Percentiles rank a stretch among this genome's conserved stretches.
phyloP scores from a whole-genome alignment of 2,888 invertebrate genomes.

The Lasioglossum figueresi region DNA sequence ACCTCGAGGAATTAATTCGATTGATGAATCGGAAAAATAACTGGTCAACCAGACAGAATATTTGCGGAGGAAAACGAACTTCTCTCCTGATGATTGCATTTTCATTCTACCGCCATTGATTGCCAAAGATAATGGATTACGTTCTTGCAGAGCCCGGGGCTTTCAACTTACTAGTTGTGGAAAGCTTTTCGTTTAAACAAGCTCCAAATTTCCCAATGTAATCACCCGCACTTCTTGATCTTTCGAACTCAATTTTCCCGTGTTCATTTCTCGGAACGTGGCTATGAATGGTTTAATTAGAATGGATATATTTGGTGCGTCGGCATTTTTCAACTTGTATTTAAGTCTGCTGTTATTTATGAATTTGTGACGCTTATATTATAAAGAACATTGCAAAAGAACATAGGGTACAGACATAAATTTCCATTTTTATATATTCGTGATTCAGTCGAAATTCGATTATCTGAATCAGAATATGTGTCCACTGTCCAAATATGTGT shows the following conservation, averaged over 20 bases:
- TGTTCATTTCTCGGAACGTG: not conserved
- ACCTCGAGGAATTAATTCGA: slow-evolving; percentile 34
- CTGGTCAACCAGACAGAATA: not conserved
- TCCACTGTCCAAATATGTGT: not conserved
- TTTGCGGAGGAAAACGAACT: not conserved
- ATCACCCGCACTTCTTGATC: not conserved
- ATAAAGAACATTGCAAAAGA: too few relatives aligned
- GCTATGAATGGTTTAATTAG: not conserved
- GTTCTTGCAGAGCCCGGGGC: not conserved
- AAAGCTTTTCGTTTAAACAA: not conserved
- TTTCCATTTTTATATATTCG: not conserved
- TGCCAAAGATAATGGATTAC: not conserved
- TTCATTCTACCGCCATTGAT: not conserved
- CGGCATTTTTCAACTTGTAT: too few relatives aligned
- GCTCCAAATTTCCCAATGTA: not conserved
- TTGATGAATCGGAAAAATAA: slow-evolving; percentile 31
- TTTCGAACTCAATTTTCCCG: not conserved
- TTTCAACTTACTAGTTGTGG: not conserved
- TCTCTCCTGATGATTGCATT: not conserved
- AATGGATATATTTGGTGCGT: not conserved
- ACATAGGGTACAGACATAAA: too few relatives aligned
- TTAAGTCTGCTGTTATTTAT: too few relatives aligned
- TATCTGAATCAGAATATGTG: not conserved
- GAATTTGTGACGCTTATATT: too few relatives aligned
- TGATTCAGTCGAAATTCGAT: not conserved